A percentile compares a stretch with the other conserved stretches of the same genome.
phyloP scores from a whole-genome alignment of 30 jellyfish, hydroid and myxozoan genomes.

The Turritopsis rubra region DNA sequence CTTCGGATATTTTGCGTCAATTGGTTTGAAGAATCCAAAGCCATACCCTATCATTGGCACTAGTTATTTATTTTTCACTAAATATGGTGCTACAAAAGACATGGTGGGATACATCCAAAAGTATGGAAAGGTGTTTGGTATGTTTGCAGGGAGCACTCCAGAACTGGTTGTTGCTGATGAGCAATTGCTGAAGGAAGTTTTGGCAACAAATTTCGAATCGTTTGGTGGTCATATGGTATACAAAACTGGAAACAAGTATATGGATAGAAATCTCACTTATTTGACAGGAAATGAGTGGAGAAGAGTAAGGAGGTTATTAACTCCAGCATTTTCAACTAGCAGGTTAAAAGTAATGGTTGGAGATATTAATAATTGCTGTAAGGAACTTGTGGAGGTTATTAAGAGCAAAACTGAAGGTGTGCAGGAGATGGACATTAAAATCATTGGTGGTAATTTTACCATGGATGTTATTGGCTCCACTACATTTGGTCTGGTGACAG shows the following conservation, averaged over 20 bases:
- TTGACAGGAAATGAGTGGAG: not conserved
- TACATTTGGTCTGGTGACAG: not conserved
- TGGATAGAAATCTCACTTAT: not conserved
- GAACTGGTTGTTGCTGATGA: not conserved
- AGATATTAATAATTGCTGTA: not conserved
- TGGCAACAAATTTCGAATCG: not conserved
- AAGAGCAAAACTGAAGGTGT: not conserved
- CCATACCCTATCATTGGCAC: slow-evolving; percentile 11
- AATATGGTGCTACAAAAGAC: not conserved
- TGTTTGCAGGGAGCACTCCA: not conserved
- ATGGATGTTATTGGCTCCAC: not conserved
- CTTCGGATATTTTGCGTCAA: not conserved
- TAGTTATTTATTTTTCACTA: not conserved
- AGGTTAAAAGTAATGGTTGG: not conserved
- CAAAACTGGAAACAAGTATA: not conserved
- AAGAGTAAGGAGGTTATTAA: not conserved
- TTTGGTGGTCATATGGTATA: not conserved
- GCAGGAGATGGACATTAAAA: not conserved
- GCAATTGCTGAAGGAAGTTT: not conserved
- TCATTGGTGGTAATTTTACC: not conserved
- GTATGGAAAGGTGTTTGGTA: not conserved
- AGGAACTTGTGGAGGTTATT: not conserved
- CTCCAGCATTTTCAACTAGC: slow-evolving; percentile 5
- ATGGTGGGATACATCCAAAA: not conserved
- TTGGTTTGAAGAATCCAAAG: not conserved